A percentile compares a stretch with the other conserved stretches of the same genome.
phyloP scores from a whole-genome alignment of 2,797 vertebrate genomes.

The Sparus aurata region DNA sequence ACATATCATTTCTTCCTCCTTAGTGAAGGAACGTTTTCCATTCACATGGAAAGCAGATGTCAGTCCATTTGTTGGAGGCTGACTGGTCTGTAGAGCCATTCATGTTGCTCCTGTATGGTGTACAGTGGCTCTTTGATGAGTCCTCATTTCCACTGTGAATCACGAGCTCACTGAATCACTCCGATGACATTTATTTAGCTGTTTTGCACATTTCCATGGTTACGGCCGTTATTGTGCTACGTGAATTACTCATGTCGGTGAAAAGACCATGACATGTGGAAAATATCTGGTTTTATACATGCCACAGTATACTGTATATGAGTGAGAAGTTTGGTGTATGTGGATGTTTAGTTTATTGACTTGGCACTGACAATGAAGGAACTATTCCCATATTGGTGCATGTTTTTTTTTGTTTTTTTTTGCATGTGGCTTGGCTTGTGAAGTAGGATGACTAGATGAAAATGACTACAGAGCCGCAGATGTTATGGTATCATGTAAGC shows the following conservation, averaged over 20 bases:
- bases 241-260: constrained; percentile 62
- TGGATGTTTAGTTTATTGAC: constrained; percentile 48
- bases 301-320: constrained; percentile 52
- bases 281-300: constrained; percentile 57
- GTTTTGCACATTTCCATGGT: constrained; percentile 81
- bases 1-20: constrained; percentile 59
- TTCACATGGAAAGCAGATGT: constrained; percentile 56
- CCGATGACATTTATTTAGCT: constrained; percentile 50
- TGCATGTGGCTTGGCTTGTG: constrained; percentile 74
- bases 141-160: constrained; percentile 80
- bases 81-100: constrained; percentile 56
- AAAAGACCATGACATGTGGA: constrained; percentile 59
- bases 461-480: constrained; percentile 38
- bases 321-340: constrained; percentile 51
- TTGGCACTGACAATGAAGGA: constrained; percentile 55
- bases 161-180: constrained; percentile 74
- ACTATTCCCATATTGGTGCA: constrained; percentile 65
- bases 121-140: constrained; percentile 61
- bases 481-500: constrained; percentile 50
- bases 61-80: constrained; percentile 41
- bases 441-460: constrained; percentile 50
- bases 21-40: constrained; percentile 32
- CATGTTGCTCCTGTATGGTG: constrained; percentile 41
- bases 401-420: constrained; percentile 52
- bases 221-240: constrained; percentile 49